phyloP scores from a whole-genome alignment of 2,113 vertebrate genomes.

The Myiopsitta monachus region DNA sequence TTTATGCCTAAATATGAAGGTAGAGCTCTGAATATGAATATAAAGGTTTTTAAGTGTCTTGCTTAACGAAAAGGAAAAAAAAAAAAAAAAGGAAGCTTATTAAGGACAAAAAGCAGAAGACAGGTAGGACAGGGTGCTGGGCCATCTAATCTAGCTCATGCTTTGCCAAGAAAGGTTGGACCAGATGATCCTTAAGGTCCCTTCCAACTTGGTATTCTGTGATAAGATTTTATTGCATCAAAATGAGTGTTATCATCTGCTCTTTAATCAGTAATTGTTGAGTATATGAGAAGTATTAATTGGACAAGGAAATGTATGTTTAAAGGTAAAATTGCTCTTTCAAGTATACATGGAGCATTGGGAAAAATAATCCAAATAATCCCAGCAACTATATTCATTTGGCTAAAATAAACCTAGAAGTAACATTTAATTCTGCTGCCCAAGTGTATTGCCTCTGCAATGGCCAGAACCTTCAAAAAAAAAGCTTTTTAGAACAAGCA shows the following conservation, averaged over 20 bases:
- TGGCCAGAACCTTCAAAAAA: not conserved
- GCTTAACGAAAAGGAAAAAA: not conserved
- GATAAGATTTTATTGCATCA: not conserved
- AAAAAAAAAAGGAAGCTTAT: not conserved
- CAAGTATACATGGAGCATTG: not conserved
- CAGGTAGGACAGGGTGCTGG: not conserved
- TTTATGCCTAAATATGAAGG: not conserved
- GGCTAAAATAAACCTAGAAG: not conserved
- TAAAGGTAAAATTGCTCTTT: not conserved
- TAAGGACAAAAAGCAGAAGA: not conserved
- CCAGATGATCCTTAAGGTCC: not conserved
- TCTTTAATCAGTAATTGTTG: not conserved
- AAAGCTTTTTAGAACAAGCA: not conserved
- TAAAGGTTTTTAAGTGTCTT: not conserved
- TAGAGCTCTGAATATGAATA: not conserved
- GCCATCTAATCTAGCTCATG: not conserved
- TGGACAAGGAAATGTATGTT: not conserved
- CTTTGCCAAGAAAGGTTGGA: not conserved
- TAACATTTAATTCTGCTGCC: not conserved
- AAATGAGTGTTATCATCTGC: not conserved
- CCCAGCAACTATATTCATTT: not conserved
- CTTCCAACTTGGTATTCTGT: not conserved
- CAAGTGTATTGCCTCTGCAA: not conserved
- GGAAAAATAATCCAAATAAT: not conserved
- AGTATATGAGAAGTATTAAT: not conserved